Percentiles rank a stretch among this genome's conserved stretches.
These are phyloP conservation scores for Ceratitis capitata DNA, from an alignment of 1,140 invertebrate genomes.

Conservation along the genomic window DNA sequence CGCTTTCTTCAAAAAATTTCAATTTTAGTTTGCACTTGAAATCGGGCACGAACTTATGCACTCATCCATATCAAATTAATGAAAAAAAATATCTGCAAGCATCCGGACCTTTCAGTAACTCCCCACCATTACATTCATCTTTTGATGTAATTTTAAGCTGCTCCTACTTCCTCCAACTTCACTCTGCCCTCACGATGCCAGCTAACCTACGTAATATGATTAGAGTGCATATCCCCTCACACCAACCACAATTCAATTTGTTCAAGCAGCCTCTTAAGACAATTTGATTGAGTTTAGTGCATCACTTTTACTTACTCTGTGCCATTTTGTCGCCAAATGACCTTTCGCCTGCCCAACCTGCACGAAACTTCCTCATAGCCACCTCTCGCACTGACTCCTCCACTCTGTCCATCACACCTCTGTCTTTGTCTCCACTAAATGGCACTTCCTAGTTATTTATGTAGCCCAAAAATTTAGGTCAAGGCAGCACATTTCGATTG, in stretches of 20 bases:
- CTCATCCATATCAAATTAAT: too few species aligned
- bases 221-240: background rate
- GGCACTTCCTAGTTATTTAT: constrained; percentile 12
- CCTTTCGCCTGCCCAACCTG: background rate
- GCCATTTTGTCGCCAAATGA: constrained; percentile 25
- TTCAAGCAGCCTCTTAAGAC: background rate
- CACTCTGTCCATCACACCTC: background rate
- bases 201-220: background rate
- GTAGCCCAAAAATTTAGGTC: background rate
- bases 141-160: too few species aligned
- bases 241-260: background rate
- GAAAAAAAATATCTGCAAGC: too few species aligned
- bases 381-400: background rate
- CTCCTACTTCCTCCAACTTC: too few species aligned
- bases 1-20: too few species aligned
- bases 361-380: background rate
- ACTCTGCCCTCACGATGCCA: background rate
- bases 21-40: too few species aligned
- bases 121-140: too few species aligned
- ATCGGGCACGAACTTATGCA: too few species aligned
- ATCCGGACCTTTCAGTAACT: too few species aligned
- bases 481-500: background rate
- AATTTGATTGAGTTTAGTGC: constrained; percentile 25
- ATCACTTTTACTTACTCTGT: constrained; percentile 27
- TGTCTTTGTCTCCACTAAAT: too few species aligned